phyloP scores from a whole-genome alignment of 2,113 vertebrate species.

The Puma concolor region DNA sequence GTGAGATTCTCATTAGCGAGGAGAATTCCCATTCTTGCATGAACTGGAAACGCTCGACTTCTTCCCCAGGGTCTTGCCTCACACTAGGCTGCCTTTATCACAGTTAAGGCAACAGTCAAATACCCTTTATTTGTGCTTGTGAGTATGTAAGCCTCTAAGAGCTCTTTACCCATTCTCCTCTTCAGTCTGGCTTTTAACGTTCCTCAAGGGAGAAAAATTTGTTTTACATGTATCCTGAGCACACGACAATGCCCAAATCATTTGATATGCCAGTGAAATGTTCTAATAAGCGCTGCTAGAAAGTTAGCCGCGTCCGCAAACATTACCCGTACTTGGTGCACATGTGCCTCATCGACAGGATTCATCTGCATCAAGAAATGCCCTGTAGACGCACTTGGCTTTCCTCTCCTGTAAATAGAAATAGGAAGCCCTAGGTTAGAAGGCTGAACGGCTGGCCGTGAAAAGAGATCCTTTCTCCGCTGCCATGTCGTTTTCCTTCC shows the following conservation, averaged over 20 bases:
- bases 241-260: not conserved
- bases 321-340: not conserved
- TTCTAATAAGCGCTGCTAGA: not conserved
- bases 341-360: not conserved
- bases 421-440: not conserved
- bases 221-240: conserved; percentile 44
- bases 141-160: not conserved
- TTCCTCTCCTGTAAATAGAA: conserved; percentile 9
- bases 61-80: conserved; percentile 43
- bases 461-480: not conserved
- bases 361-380: not conserved
- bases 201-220: conserved; percentile 18
- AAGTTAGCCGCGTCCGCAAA: not conserved
- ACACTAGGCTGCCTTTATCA: conserved; percentile 35
- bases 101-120: conserved; percentile 38
- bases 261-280: not conserved
- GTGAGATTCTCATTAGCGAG: conserved; percentile 54
- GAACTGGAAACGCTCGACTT: conserved; percentile 58
- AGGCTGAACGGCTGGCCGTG: not conserved
- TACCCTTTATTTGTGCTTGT: conserved; percentile 24
- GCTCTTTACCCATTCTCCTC: conserved; percentile 35
- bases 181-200: conserved; percentile 24
- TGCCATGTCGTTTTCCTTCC: conserved; percentile 26
- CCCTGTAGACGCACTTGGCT: not conserved
- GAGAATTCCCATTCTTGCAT: conserved; percentile 42